Conservation (phyloP, 1,140 invertebrate genomes). For the Eumaeus atala region DNA sequence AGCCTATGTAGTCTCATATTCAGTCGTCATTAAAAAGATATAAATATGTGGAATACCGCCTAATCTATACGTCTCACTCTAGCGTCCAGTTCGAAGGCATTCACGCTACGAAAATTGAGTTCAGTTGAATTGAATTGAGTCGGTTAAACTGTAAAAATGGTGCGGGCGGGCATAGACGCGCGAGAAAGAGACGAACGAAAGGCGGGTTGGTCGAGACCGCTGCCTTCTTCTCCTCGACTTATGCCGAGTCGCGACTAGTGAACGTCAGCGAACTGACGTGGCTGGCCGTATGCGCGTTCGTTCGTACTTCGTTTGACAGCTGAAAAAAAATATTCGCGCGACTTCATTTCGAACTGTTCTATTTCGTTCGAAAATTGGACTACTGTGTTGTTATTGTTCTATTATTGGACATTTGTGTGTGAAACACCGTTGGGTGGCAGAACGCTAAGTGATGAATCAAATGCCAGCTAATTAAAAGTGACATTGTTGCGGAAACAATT, state of each 20-base stretch:
- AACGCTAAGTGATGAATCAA: constrained; percentile 68
- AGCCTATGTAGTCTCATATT: background rate
- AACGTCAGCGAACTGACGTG: constrained; percentile 66
- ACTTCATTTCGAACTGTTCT: constrained; percentile 51
- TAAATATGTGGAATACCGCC: constrained; percentile 34
- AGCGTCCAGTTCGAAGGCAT: constrained; percentile 69
- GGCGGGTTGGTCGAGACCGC: constrained; percentile 66
- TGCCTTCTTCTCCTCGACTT: constrained; percentile 72
- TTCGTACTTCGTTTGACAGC: constrained; percentile 47
- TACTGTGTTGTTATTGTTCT: constrained; percentile 29
- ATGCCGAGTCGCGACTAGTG: constrained; percentile 62
- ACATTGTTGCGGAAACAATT: constrained; percentile 64
- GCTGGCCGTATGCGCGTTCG: constrained; percentile 48
- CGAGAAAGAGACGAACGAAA: constrained; percentile 67
- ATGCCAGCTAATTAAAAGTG: constrained; percentile 66
- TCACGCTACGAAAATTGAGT: constrained; percentile 73
- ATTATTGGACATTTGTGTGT: constrained; percentile 38
- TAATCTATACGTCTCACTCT: constrained; percentile 64
- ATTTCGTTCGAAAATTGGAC: constrained; percentile 46
- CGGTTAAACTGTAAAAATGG: constrained; percentile 71
- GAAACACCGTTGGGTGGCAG: constrained; percentile 44
- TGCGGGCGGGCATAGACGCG: constrained; percentile 61
- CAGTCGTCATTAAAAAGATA: too few species aligned
- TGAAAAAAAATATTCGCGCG: constrained; percentile 61
- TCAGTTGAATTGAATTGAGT: constrained; percentile 74